phyloP scores from a whole-genome alignment of 2,888 invertebrate genomes.

The Drosophila monieri region DNA sequence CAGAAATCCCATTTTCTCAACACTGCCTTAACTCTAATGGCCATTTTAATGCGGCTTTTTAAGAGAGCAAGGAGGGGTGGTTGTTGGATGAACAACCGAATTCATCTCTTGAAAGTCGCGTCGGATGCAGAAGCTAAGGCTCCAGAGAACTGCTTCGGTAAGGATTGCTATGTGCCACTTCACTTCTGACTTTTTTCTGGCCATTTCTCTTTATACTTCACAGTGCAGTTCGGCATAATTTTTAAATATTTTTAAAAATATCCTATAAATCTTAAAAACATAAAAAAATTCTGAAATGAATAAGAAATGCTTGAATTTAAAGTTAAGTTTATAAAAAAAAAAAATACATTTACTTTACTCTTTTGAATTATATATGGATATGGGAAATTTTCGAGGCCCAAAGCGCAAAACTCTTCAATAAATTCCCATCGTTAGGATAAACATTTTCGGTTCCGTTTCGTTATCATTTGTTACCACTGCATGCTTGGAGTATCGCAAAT shows the following conservation, averaged over 20 bases:
- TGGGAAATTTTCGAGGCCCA: too few species aligned
- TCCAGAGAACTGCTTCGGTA: constrained; percentile 80
- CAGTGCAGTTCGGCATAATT: neutral
- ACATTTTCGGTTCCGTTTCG: too few species aligned
- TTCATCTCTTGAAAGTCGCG: constrained; percentile 25
- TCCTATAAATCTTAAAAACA: too few species aligned
- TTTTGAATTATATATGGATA: too few species aligned
- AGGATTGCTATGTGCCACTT: constrained; percentile 69
- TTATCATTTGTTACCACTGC: too few species aligned
- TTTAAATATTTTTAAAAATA: too few species aligned
- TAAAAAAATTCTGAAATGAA: too few species aligned
- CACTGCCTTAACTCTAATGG: constrained; percentile 59
- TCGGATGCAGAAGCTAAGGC: constrained; percentile 70
- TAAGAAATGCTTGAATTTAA: too few species aligned
- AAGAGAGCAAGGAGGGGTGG: constrained; percentile 31
- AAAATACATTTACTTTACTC: too few species aligned
- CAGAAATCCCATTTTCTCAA: constrained; percentile 47
- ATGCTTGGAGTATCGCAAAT: neutral
- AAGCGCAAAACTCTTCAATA: too few species aligned
- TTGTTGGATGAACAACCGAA: constrained; percentile 52
- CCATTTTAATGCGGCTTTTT: constrained; percentile 69
- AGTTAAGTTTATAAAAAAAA: too few species aligned
- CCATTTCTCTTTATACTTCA: constrained; percentile 42
- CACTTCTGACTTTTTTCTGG: neutral
- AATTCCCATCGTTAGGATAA: too few species aligned